phyloP scores from a whole-genome alignment of 2,888 invertebrate species.

The Aporophyla lueneburgensis region DNA sequence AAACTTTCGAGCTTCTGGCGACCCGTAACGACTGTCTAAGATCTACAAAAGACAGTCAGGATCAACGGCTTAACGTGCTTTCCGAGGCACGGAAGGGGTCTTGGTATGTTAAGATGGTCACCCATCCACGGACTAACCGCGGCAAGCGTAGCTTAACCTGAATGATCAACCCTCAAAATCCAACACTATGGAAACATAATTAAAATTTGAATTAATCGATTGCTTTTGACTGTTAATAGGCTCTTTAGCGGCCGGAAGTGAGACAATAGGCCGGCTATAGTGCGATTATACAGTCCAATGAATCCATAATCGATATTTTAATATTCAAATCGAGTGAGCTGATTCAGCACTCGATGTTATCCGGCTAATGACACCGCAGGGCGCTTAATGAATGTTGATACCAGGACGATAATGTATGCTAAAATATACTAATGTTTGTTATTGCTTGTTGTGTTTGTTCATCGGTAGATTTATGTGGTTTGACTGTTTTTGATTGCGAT shows the following conservation, averaged over 20 bases:
- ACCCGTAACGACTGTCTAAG: too few species aligned
- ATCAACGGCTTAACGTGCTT: too few species aligned
- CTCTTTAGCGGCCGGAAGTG: slow-evolving; percentile 73
- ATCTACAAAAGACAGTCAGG: too few species aligned
- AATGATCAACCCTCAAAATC: slow-evolving; percentile 9
- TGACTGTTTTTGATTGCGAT: too few species aligned
- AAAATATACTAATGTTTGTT: slow-evolving; percentile 50
- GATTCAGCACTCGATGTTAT: slow-evolving; percentile 71
- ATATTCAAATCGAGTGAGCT: slow-evolving; percentile 77
- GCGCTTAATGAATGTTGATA: slow-evolving; percentile 69
- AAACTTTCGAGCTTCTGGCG: too few species aligned
- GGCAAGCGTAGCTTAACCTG: too few species aligned
- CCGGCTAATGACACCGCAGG: slow-evolving; percentile 74
- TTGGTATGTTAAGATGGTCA: too few species aligned
- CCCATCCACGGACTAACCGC: too few species aligned
- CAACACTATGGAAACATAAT: slow-evolving; percentile 49
- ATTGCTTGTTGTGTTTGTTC: slow-evolving; percentile 32
- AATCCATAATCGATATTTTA: slow-evolving; percentile 77
- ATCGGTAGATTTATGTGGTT: slow-evolving; percentile 10
- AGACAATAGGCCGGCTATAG: slow-evolving; percentile 75
- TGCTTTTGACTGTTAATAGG: slow-evolving; percentile 63
- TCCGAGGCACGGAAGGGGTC: too few species aligned
- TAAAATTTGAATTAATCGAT: slow-evolving; percentile 64
- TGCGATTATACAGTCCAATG: slow-evolving; percentile 78
- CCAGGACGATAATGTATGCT: slow-evolving; percentile 50